Base-by-base conservation (phyloP, 1,140 invertebrate genomes). In the Nephotettix cincticeps region DNA sequence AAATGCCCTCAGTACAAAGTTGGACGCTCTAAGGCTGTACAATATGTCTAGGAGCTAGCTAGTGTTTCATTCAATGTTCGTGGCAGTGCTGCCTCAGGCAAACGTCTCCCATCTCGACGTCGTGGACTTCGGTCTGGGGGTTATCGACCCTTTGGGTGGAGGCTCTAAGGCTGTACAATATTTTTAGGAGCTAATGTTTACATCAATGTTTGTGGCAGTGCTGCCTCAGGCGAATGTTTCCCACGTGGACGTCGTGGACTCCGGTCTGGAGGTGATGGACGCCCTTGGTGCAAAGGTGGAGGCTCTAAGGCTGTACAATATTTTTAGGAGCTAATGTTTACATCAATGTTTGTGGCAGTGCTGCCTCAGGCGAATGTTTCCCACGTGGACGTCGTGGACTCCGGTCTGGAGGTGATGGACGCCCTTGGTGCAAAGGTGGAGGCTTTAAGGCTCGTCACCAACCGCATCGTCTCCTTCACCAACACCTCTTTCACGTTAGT, bases 41-140 rank as follows among this genome's bases (percentile, higher is more conserved):
- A n/a, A n/a, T n/a, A n/a, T n/a, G n/a, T n/a, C n/a, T n/a, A n/a
- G n/a, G n/a, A n/a, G n/a, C n/a, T n/a, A n/a, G n/a, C n/a, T n/a
- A n/a, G n/a, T n/a, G n/a, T n/a, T n/a, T n/a, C n/a, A n/a, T n/a
- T n/a, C n/a, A n/a, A n/a, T n/a, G n/a, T n/a, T n/a, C n/a, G n/a
- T n/a, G n/a, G n/a, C n/a, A n/a, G n/a, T n/a, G n/a, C 32, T 36
- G 4, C 81, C 82, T 4, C 79, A 81, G 29, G 83, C 79, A 63
- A 81, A 83, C 29, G 80, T 86, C n/a, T 79, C 82, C 0, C 85
- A 87, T 71, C 70, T 87, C 73, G 86, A 87, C 71, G 80, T 87
- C 1, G 80, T 85, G 9, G 84, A 80, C 71, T 83, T 84, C 0
- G 84, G 84, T 0, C 77, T 88, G 65, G 83, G 85, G 72, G 79